Base-by-base conservation (phyloP, 2,797 vertebrate species). In the Linurgus olivaceus region DNA sequence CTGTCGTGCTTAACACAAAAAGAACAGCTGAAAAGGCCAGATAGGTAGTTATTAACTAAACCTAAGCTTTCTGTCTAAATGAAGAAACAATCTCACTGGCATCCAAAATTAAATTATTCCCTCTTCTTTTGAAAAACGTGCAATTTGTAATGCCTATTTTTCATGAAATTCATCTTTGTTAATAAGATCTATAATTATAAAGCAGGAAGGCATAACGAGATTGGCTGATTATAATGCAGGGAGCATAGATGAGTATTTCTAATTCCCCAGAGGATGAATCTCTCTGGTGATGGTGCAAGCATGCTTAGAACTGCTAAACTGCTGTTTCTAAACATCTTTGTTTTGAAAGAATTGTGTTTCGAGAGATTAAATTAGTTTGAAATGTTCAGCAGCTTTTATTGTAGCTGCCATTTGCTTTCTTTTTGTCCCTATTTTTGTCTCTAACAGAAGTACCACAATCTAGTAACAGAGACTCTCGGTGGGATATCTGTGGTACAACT, bases 181-280 rank as follows among this genome's bases (percentile, higher is more conserved):
- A 97, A 92, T 97, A 95, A 96, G 82, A 95, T 77, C 87, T 97
- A n/a, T 97, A 97, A 96, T 97, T 96, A 97, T 73, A 80, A 97
- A 96, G 89, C 82, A 96, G 95, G 89, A 96, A 96, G 70, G 88
- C 84, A 83, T 95, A 94, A 92, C 17, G 2, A 96, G 95, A 83
- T 93, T 82, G 94, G 59, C 65, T 96, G 95, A 93, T 96, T 95
- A 76, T 63, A 94, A 93, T 74, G 33, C 67, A 63, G 61, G 72
- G 50, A 90, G 55, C 86, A 42, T 62, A 93, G 82, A 61, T 77
- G 91, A 97, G 66, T 84, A 44, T 75, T 96, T 94, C 47, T 79
- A 90, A 80, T 86, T 85, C 66, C 71, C 51, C 45, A 65, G 79
- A 75, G 73, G 31, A 87, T 94, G 73, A 73, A 81, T 38, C 42